These are phyloP conservation scores for Drosophila subpulchrella DNA, from an alignment of 1,140 invertebrate species.

Conservation along the genomic window DNA sequence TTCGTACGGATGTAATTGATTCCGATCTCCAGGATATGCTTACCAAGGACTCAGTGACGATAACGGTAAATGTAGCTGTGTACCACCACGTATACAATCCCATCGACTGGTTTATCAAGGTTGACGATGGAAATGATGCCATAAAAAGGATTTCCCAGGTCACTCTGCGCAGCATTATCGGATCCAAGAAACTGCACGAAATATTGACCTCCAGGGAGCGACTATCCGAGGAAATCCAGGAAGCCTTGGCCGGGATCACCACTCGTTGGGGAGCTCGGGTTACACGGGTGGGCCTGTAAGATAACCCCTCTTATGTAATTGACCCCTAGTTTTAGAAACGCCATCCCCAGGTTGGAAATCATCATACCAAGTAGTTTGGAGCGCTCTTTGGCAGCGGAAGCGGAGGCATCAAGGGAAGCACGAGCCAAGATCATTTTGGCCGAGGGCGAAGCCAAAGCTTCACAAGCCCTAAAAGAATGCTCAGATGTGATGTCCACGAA, in stretches of 20 bases:
- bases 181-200: constrained; percentile 89
- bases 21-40: constrained; percentile 89
- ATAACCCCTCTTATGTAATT: no score
- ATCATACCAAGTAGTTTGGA: constrained; percentile 92
- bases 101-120: constrained; percentile 91
- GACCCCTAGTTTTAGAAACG: no score
- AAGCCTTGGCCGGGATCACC: constrained; percentile 55
- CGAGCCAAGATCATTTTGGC: constrained; percentile 92
- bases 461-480: constrained; percentile 94
- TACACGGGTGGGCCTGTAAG: constrained; percentile 96
- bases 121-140: constrained; percentile 91
- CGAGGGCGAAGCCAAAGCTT: constrained; percentile 95
- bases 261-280: constrained; percentile 96
- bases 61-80: constrained; percentile 91
- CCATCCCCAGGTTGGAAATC: constrained; percentile 91
- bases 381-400: constrained; percentile 93
- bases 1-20: constrained; percentile 90
- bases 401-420: constrained; percentile 90
- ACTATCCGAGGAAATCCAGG: constrained; percentile 48
- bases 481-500: constrained; percentile 95
- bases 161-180: constrained; percentile 90
- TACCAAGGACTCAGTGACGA: constrained; percentile 91
- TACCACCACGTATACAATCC: constrained; percentile 92
- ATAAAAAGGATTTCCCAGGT: constrained; percentile 86
- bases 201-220: constrained; percentile 83